These are phyloP conservation scores for Nowickia ferox DNA, from an alignment of 2,888 invertebrate species.

Conservation along the genomic window DNA sequence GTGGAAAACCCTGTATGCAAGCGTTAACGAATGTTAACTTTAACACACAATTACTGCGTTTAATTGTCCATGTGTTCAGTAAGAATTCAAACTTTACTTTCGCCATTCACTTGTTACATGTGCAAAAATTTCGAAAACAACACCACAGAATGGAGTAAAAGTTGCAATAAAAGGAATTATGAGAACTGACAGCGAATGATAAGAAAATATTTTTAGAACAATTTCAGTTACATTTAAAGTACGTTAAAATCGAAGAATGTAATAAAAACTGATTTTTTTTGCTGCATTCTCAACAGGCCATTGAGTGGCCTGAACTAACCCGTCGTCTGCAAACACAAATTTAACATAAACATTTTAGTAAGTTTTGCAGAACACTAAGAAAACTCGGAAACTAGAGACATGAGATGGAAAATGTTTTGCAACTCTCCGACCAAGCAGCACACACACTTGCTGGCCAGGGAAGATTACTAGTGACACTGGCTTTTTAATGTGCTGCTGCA, in stretches of 20 bases:
- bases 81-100: background rate
- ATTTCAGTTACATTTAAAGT: background rate
- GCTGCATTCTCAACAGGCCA: background rate
- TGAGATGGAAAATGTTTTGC: slow-evolving; percentile 25
- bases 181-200: background rate
- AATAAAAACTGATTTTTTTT: background rate
- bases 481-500: background rate
- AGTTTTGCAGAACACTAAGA: background rate
- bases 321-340: slow-evolving; percentile 3
- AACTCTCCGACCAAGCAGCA: slow-evolving; percentile 18
- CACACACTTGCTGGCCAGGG: background rate
- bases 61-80: too few species aligned
- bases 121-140: background rate
- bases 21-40: too few species aligned
- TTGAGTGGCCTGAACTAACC: background rate
- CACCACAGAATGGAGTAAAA: background rate
- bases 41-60: too few species aligned
- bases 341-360: slow-evolving; percentile 30
- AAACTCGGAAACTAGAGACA: background rate
- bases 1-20: too few species aligned
- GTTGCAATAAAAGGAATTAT: background rate
- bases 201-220: background rate
- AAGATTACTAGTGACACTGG: slow-evolving; percentile 1
- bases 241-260: background rate
- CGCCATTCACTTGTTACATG: background rate